Evolutionary conservation across 35 echinoderm and acorn worm genomes (phyloP), one percentile per base, ranked within the genome.

Genomic region (Ophioderma brevispina): DNA sequence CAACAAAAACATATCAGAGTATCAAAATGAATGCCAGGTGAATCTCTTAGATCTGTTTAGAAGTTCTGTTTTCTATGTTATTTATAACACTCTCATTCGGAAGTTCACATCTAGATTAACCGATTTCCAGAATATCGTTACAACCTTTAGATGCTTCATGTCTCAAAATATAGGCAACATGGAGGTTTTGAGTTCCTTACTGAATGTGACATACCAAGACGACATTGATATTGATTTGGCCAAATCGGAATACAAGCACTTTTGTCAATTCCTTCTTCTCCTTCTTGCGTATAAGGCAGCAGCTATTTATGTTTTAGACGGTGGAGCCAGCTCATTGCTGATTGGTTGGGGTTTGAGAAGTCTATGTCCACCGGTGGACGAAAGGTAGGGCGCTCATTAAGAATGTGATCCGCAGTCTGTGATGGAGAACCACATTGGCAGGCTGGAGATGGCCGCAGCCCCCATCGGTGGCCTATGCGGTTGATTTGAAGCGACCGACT

Each of bases 241-340:
- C 25, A 77, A 77, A 77, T 19, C 84, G 15, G 84, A 75, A 63
- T 86, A 86, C 84, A 64, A 38, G 37, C 85, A 87, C 1, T 87
- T 87, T 78, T 78, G 35, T 49, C 59, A 42, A 15, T 87, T 87
- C 38, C 36, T 36, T 78, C n/a, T n/a, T n/a, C n/a, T n/a, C n/a
- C n/a, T n/a, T n/a, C n/a, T n/a, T n/a, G n/a, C n/a, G n/a, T n/a
- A n/a, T n/a, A n/a, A n/a, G n/a, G n/a, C n/a, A n/a, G n/a, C n/a
- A n/a, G n/a, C n/a, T n/a, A n/a, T n/a, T n/a, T n/a, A n/a, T n/a
- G n/a, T n/a, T n/a, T n/a, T n/a, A n/a, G n/a, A n/a, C n/a, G n/a
- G n/a, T n/a, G n/a, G n/a, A n/a, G n/a, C n/a, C n/a, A n/a, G n/a
- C n/a, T n/a, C n/a, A n/a, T n/a, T n/a, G n/a, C n/a, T n/a, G n/a